phyloP scores from a whole-genome alignment of 1,140 invertebrate genomes.

The Drosophila mojavensis region DNA sequence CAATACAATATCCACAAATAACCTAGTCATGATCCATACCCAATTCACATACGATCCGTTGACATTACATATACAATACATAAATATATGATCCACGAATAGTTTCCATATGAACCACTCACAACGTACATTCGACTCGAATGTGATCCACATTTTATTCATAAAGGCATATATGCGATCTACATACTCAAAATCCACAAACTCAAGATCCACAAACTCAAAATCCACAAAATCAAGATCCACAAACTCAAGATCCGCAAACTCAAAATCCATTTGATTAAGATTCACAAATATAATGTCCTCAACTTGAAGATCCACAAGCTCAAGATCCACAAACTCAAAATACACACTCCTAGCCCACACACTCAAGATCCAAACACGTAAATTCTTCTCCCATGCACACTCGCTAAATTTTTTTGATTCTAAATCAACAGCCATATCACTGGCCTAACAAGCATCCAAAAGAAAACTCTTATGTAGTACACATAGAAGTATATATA shows the following conservation, averaged over 20 bases:
- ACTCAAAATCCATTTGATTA: too few relatives aligned
- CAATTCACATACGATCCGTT: too few relatives aligned
- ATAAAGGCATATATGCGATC: not conserved
- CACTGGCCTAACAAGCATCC: constrained; percentile 22
- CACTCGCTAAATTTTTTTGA: constrained; percentile 22
- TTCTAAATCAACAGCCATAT: constrained; percentile 59
- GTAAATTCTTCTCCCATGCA: not conserved
- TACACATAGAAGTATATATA: not conserved
- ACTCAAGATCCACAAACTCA: too few relatives aligned
- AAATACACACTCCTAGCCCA: too few relatives aligned
- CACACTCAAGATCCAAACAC: too few relatives aligned
- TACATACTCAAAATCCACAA: not conserved
- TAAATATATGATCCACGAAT: not conserved
- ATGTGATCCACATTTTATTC: not conserved
- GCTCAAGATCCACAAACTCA: too few relatives aligned
- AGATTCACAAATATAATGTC: too few relatives aligned
- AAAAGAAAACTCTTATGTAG: constrained; percentile 10
- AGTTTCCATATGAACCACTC: not conserved
- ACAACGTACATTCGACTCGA: not conserved
- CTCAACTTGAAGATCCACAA: too few relatives aligned
- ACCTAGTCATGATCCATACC: too few relatives aligned
- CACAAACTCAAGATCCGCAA: too few relatives aligned
- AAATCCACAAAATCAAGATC: too few relatives aligned
- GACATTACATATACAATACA: not conserved
- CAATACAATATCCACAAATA: too few relatives aligned